Evolutionary conservation across 1,140 invertebrate genomes (phyloP), one percentile per base, ranked within the genome.

Genomic region (Lordiphosa mommai): DNA sequence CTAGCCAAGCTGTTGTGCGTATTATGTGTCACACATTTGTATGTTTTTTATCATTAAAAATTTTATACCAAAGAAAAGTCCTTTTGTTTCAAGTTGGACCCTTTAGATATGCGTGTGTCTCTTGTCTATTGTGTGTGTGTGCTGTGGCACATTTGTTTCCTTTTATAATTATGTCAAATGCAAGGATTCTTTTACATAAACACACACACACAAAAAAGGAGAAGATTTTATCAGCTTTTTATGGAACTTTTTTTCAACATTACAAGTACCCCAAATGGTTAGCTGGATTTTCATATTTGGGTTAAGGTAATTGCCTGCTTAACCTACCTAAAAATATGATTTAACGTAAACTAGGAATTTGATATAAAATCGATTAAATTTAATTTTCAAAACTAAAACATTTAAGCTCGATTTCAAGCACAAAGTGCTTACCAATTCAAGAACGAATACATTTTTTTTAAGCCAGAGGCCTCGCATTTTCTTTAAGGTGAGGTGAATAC

Each of bases 131-230:
- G 14, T 23, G 36, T 30, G 13, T 37, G 50, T 52, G 32, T 59
- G 50, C 61, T 48, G 50, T 72, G 72, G 38, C 77, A 72, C 72
- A 82, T 82, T 82, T 84, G 76, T 72, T 76, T 84, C 72, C 77
- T 77, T 82, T 82, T 65, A 84, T 84, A 77, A 77, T 69, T 84
- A 84, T 82, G 76, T 82, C 76, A 82, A 80, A 66, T 69, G 72
- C 76, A 84, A 80, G 72, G 64, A 76, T 76, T 82, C 50, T 66
- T 61, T 73, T 82, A 76, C 79, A 68, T 61, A 68, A 53, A 37
- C 13, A 13, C 41, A 36, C 12, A 52, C 46, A 34, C 56, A 53
- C 49, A 57, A 51, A 63, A 32, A 29, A 61, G 8, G 4, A 37
- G 4, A 41, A 61, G 71, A 76, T 61, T 76, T 80, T 82, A 80